These are phyloP conservation scores for Tipula helvola DNA, from an alignment of 2,888 invertebrate genomes.

Conservation along the genomic window DNA sequence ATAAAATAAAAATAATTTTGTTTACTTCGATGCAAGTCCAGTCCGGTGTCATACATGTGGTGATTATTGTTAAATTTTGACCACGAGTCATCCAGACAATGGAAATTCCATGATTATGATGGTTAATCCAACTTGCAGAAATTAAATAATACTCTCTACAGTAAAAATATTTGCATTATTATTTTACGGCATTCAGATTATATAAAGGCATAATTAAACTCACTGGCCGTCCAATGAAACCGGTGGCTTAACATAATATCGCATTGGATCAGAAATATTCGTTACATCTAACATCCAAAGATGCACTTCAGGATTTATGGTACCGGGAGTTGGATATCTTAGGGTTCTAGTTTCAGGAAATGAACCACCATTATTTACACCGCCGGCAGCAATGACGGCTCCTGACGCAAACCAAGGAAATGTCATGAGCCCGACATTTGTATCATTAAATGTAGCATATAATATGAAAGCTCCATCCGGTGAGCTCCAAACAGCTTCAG, in stretches of 20 bases:
- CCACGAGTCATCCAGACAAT: constrained; percentile 89
- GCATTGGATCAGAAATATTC: constrained; percentile 49
- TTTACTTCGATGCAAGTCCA: constrained; percentile 74
- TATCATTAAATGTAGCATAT: constrained; percentile 79
- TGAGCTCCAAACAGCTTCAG: constrained; percentile 79
- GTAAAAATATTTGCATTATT: too few relatives aligned
- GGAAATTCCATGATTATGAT: constrained; percentile 62
- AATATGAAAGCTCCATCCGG: constrained; percentile 69
- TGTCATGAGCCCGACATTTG: constrained; percentile 58
- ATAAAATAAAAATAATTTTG: background rate
- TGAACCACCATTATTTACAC: constrained; percentile 43
- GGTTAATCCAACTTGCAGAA: constrained; percentile 77
- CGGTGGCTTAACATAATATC: constrained; percentile 60
- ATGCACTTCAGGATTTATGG: constrained; percentile 71
- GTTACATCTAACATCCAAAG: constrained; percentile 69
- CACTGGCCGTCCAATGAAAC: constrained; percentile 66
- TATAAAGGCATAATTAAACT: constrained; percentile 34
- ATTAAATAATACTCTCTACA: constrained; percentile 81
- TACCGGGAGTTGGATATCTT: constrained; percentile 80
- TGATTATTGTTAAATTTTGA: constrained; percentile 81
- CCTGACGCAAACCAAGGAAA: constrained; percentile 72
- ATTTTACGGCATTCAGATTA: background rate
- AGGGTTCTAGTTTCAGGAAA: constrained; percentile 71
- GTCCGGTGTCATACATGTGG: constrained; percentile 69
- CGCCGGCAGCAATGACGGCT: constrained; percentile 45